Evolutionary conservation across 2,797 vertebrate genomes (phyloP), one percentile per base, ranked within the genome.

Genomic region (Molothrus aeneus): DNA sequence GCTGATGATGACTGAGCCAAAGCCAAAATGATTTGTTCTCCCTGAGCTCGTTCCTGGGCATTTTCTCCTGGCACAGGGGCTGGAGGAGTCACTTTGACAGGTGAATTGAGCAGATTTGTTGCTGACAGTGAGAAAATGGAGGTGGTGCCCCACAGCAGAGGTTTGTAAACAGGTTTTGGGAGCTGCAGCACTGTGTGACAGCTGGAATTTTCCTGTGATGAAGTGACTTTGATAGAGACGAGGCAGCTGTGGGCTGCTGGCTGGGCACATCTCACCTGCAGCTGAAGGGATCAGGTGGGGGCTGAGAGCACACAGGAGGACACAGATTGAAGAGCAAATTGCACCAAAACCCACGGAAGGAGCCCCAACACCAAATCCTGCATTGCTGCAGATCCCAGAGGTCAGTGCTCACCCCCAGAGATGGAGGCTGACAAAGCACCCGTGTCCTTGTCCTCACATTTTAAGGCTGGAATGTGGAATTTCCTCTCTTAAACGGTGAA

Each of bases 41-140:
- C 59, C 26, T 8, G 42, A 2, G 59, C 34, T 51, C 32, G 2
- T 88, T 91, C 31, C 40, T 40, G 82, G 61, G 20, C 60, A 34
- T 91, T 82, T 95, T 70, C 64, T 34, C 48, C 36, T 63, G 78
- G 78, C 81, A 63, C 43, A 64, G 36, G 53, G 11, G 4, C 32
- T 31, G 7, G 34, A 80, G 70, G 70, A 90, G 25, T 72, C 22
- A 4, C 66, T 88, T 71, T 47, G 77, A 50, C 42, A 43, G 15
- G 43, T 45, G 57, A 93, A 38, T 56, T 31, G 92, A 89, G 50
- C 70, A 81, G 54, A 68, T 82, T 80, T 85, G 71, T 53, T 78
- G 68, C 90, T 96, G 85, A 61, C 70, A 68, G 32, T 56, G 53
- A 94, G 92, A 36, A 93, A 93, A 93, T 57, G 57, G 45, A 92